Conservation (phyloP, 2,113 vertebrate genomes). For the Actenoides hombroni region DNA sequence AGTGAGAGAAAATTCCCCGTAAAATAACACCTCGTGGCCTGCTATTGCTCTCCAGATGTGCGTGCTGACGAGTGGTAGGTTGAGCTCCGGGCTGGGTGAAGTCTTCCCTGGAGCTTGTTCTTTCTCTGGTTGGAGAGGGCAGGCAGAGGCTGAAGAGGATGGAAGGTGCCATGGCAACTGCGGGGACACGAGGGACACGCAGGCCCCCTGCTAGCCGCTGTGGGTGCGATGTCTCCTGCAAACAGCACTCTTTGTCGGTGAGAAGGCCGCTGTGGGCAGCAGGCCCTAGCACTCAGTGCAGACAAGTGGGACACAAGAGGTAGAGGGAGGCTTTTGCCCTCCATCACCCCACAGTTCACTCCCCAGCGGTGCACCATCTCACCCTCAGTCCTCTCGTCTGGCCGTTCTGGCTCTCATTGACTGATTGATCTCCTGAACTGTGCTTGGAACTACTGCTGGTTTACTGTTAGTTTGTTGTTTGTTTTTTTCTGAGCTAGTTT, state of each 20-base stretch:
- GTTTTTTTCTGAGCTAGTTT: not conserved
- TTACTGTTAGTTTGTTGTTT: too few species aligned
- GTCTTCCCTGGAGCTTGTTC: not conserved
- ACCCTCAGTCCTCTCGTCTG: too few species aligned
- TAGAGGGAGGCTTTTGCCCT: not conserved
- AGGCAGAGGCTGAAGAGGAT: not conserved
- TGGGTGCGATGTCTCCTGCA: too few species aligned
- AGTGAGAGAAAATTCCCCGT: rapidly evolving
- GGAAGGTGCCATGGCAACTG: not conserved
- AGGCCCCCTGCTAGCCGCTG: too few species aligned
- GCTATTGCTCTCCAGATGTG: rapidly evolving
- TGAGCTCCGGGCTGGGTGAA: not conserved
- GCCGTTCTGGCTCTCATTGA: too few species aligned
- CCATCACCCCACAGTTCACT: too few species aligned
- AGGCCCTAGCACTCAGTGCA: too few species aligned
- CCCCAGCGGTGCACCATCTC: rapidly evolving
- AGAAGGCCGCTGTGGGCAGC: not conserved
- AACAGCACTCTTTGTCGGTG: not conserved
- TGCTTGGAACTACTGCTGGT: rapidly evolving
- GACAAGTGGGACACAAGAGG: too few species aligned
- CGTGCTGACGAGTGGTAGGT: not conserved
- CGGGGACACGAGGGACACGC: not conserved
- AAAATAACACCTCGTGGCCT: not conserved
- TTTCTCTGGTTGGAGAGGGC: not conserved
- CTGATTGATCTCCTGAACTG: not conserved